phyloP scores from a whole-genome alignment of 2,113 vertebrate genomes.

The Oplegnathus fasciatus region DNA sequence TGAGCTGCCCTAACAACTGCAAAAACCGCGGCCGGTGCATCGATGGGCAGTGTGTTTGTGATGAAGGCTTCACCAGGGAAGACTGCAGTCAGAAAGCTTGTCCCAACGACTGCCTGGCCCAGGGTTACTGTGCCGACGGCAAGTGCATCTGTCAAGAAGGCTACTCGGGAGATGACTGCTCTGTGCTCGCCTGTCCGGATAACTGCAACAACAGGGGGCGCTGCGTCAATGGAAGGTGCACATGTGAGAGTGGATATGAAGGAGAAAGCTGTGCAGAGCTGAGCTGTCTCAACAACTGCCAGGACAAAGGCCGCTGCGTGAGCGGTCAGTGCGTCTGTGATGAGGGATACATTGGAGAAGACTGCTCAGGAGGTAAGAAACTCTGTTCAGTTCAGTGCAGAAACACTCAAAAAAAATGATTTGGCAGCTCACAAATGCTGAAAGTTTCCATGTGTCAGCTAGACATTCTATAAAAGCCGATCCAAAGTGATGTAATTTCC shows the following conservation, averaged over 20 bases:
- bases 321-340: conserved; percentile 81
- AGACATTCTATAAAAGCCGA: conserved; percentile 38
- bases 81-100: conserved; percentile 88
- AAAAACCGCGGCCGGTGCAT: conserved; percentile 84
- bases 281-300: conserved; percentile 85
- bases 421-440: conserved; percentile 8
- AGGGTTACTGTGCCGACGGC: conserved; percentile 83
- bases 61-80: conserved; percentile 87
- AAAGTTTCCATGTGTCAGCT: conserved; percentile 53
- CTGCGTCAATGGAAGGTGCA: conserved; percentile 87
- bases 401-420: background rate
- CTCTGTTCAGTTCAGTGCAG: background rate
- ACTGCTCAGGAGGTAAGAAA: conserved; percentile 85
- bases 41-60: conserved; percentile 88
- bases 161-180: conserved; percentile 87
- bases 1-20: conserved; percentile 87
- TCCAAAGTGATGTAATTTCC: conserved; percentile 58
- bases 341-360: conserved; percentile 80
- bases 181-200: conserved; percentile 85
- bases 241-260: conserved; percentile 84
- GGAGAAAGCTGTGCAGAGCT: conserved; percentile 88
- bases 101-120: conserved; percentile 84
- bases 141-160: conserved; percentile 82
- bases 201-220: conserved; percentile 84
- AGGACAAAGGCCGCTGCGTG: conserved; percentile 77